These are phyloP conservation scores for Apodemia zela DNA, from an alignment of 2,888 invertebrate species.

Conservation along the genomic window DNA sequence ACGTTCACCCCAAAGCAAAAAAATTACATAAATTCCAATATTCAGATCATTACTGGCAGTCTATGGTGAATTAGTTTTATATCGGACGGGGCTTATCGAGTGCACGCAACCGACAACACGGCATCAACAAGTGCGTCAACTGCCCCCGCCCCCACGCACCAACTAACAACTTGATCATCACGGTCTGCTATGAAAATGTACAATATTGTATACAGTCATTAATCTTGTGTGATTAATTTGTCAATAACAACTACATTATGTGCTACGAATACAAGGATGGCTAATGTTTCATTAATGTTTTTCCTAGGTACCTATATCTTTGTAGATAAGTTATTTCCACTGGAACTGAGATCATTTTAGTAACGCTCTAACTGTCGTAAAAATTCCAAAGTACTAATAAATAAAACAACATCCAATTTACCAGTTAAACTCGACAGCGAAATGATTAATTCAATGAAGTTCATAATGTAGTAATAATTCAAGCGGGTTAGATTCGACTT, in stretches of 20 bases:
- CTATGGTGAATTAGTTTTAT: background rate
- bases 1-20: no score
- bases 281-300: no score
- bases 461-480: conserved; percentile 12
- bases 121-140: conserved; percentile 8
- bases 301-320: no score
- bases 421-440: background rate
- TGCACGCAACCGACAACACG: background rate
- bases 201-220: no score
- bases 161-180: background rate
- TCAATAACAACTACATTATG: no score
- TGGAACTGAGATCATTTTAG: background rate
- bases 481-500: conserved; percentile 22
- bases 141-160: background rate
- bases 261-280: no score
- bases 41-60: background rate
- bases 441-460: background rate
- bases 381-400: background rate
- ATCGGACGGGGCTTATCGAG: background rate
- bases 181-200: no score
- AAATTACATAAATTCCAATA: no score
- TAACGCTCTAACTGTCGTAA: background rate
- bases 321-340: background rate
- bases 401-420: background rate
- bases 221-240: no score